Evolutionary conservation across 2,113 vertebrate species (phyloP).

Genomic region (Phrynocephalus versicolor): DNA sequence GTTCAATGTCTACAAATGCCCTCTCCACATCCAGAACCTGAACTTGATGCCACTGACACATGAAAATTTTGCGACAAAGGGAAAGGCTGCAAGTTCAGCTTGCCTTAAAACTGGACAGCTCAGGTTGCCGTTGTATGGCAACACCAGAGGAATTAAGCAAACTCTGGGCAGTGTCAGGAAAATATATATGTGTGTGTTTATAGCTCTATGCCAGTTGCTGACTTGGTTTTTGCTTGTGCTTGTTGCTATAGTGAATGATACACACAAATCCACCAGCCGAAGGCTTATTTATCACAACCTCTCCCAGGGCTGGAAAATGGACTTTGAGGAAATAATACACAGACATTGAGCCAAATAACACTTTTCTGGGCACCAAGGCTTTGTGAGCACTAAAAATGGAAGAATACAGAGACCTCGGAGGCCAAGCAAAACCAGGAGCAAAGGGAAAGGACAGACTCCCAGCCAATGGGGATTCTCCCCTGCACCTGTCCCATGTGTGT

Average conservation of each 20-base stretch:
- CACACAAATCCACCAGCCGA: constrained; percentile 63
- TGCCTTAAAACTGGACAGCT: not conserved
- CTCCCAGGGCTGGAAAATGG: constrained; percentile 61
- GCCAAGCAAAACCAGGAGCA: constrained; percentile 59
- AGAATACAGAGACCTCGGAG: constrained; percentile 54
- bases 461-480: not conserved
- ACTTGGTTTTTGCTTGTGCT: constrained; percentile 71
- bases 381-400: constrained; percentile 37
- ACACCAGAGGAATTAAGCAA: constrained; percentile 65
- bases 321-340: constrained; percentile 47
- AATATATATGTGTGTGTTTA: constrained; percentile 68
- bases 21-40: not conserved
- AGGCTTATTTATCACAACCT: constrained; percentile 66
- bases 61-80: not conserved
- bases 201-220: constrained; percentile 68
- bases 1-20: not conserved
- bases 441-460: constrained; percentile 34
- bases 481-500: too few relatives aligned
- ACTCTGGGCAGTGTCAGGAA: constrained; percentile 69
- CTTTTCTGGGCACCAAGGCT: constrained; percentile 53
- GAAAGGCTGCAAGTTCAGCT: not conserved
- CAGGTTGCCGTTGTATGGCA: constrained; percentile 55
- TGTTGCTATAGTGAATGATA: constrained; percentile 74
- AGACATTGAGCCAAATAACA: constrained; percentile 63
- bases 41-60: too few relatives aligned